These are phyloP conservation scores for Agrochola circellaris DNA, from an alignment of 2,888 invertebrate species.

Conservation along the genomic window DNA sequence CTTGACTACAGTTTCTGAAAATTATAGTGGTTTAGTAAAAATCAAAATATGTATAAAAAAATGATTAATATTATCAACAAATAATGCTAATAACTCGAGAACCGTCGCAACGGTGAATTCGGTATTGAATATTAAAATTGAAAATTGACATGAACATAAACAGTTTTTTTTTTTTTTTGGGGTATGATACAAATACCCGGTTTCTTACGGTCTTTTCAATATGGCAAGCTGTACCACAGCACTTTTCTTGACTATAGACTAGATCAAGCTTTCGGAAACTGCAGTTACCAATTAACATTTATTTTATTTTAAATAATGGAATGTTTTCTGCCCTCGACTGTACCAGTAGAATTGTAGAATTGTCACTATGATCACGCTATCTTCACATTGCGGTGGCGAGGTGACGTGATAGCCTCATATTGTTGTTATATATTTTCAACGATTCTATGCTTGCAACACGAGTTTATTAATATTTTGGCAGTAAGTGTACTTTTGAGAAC, in stretches of 20 bases:
- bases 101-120: background rate
- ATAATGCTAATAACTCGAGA: background rate
- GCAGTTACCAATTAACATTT: background rate
- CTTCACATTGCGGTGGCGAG: slow-evolving; percentile 47
- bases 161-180: background rate
- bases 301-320: too few relatives aligned
- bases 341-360: slow-evolving; percentile 49
- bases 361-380: slow-evolving; percentile 58
- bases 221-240: background rate
- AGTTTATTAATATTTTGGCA: slow-evolving; percentile 23
- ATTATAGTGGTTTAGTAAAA: background rate
- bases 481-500: slow-evolving; percentile 18
- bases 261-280: background rate
- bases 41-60: background rate
- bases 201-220: background rate
- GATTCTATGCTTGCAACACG: slow-evolving; percentile 11
- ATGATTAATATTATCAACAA: background rate
- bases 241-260: background rate
- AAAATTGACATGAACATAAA: background rate
- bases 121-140: background rate
- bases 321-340: slow-evolving; percentile 12
- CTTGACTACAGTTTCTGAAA: background rate
- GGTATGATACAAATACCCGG: background rate
- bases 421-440: slow-evolving; percentile 16
- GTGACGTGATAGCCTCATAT: slow-evolving; percentile 40